These are phyloP conservation scores for Opisthograptis luteolata DNA, from an alignment of 2,888 invertebrate genomes.

Conservation along the genomic window DNA sequence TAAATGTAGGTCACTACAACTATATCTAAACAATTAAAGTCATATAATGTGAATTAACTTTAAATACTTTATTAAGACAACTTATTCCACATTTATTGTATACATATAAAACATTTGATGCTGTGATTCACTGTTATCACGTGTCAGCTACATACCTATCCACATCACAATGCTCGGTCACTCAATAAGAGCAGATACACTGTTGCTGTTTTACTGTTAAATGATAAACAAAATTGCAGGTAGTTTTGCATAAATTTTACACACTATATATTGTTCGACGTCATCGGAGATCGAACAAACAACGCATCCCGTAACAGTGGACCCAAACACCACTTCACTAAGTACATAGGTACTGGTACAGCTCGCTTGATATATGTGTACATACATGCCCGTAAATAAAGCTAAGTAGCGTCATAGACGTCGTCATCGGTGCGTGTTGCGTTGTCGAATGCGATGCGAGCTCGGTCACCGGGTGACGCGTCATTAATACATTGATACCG, in stretches of 20 bases:
- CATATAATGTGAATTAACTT: conserved; percentile 78
- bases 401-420: conserved; percentile 5
- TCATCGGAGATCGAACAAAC: conserved; percentile 73
- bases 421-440: conserved; percentile 7
- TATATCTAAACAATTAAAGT: conserved; percentile 71
- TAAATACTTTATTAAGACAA: conserved; percentile 85
- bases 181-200: conserved; percentile 66
- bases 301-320: conserved; percentile 55
- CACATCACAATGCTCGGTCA: conserved; percentile 81
- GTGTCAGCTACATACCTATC: conserved; percentile 80
- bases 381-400: conserved; percentile 28
- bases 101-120: conserved; percentile 83
- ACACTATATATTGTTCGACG: conserved; percentile 81
- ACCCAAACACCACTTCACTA: conserved; percentile 52
- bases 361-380: conserved; percentile 9
- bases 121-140: conserved; percentile 81
- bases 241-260: conserved; percentile 79
- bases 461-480: conserved; percentile 74
- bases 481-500: conserved; percentile 79
- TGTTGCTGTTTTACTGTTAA: conserved; percentile 59
- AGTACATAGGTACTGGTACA: conserved; percentile 48
- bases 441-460: conserved; percentile 50
- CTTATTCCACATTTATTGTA: conserved; percentile 83
- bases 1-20: conserved; percentile 57
- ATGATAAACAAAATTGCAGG: conserved; percentile 69